Evolutionary conservation across 2,113 vertebrate genomes (phyloP).

Genomic region (Machaerirhynchus nigripectus): DNA sequence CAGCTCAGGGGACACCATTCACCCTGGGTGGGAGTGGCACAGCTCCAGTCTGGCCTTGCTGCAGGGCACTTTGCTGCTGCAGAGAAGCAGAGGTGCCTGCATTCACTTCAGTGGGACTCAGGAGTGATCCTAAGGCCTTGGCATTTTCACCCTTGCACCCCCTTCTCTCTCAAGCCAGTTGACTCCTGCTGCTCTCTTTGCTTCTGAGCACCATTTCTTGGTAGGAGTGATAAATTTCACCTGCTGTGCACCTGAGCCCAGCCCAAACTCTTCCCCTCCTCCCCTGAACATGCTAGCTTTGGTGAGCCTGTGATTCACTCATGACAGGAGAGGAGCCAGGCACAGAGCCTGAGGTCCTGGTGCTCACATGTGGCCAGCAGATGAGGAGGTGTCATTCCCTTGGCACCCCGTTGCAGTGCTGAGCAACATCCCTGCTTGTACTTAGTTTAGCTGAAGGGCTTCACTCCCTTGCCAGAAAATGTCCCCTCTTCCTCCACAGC

Average conservation of each 20-base stretch:
- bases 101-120: rapidly evolving
- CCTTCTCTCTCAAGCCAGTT: background rate
- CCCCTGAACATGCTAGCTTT: rapidly evolving
- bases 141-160: background rate
- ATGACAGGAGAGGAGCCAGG: background rate
- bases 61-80: background rate
- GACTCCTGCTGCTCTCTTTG: background rate
- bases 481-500: background rate
- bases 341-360: background rate
- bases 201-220: background rate
- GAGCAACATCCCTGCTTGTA: rapidly evolving
- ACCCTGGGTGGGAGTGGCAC: background rate
- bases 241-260: rapidly evolving
- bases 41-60: background rate
- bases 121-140: rapidly evolving
- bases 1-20: background rate
- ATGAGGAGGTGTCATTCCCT: rapidly evolving
- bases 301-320: background rate
- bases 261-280: background rate
- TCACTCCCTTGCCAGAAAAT: background rate
- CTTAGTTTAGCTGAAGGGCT: rapidly evolving
- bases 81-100: background rate
- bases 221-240: no score
- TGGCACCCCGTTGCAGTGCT: rapidly evolving
- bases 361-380: rapidly evolving